These are phyloP conservation scores for Cossypha polioptera DNA, from an alignment of 2,797 vertebrate genomes.

Conservation along the genomic window DNA sequence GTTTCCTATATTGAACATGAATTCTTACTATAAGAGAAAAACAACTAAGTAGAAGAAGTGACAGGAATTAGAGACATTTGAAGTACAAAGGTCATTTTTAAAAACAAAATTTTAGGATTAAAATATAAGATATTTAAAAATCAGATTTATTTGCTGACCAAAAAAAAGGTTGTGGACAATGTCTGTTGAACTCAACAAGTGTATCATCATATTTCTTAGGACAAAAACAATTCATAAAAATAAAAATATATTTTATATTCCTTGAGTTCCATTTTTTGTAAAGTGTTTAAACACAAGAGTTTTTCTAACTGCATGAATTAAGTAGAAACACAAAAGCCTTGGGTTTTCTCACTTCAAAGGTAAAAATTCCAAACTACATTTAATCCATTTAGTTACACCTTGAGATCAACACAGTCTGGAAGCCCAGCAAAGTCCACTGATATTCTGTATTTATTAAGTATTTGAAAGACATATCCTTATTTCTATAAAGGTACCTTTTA, in stretches of 20 bases:
- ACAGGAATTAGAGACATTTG: neutral
- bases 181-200: neutral
- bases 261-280: neutral
- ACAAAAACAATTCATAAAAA: neutral
- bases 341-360: constrained; percentile 2
- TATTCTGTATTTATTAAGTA: constrained; percentile 35
- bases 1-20: neutral
- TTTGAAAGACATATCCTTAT: constrained; percentile 29
- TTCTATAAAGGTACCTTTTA: constrained; percentile 14
- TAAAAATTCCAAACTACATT: constrained; percentile 31
- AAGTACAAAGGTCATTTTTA: neutral
- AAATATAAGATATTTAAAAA: neutral
- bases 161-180: neutral
- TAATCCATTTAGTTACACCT: constrained; percentile 26
- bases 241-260: neutral
- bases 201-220: neutral
- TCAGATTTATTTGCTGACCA: neutral
- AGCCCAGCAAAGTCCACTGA: constrained; percentile 38
- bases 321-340: neutral
- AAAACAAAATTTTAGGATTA: neutral
- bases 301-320: neutral
- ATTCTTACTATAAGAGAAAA: neutral
- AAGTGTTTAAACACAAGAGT: neutral
- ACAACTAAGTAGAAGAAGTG: neutral
- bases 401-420: constrained; percentile 38